Base-by-base conservation (phyloP, 2,888 invertebrate species). In the Suillia variegata region DNA sequence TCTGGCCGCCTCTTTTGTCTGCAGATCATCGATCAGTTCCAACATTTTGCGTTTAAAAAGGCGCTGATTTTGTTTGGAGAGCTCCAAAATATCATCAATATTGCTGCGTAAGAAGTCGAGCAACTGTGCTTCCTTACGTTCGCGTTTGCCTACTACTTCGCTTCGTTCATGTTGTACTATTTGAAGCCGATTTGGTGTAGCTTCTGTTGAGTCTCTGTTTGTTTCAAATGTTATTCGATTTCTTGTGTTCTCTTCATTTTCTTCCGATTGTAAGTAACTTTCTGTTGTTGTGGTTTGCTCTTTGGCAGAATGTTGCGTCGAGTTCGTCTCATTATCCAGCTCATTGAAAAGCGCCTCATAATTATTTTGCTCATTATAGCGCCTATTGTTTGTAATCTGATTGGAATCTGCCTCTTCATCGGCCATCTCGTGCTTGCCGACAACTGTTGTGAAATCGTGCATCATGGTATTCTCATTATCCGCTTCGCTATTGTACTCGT, bases 71-170 rank as follows among this genome's bases (percentile, higher is more conserved):
- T 56, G 42, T 15, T 56, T 48, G 13, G 65, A 56, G 33, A 68
- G 48, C 8, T 62, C 59, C 13, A 69, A 54, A 4, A 69, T 61
- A 57, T 69, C 69, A 18, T 62, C 55, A 20, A 64, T 49, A 34
- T 65, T 67, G 26, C 67, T 62, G 17, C 62, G 64, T 26, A 69
- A 69, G 56, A 69, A 69, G 38, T 64, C 58, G 33, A 69, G 33
- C 17, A 69, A 45, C 4, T 65, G 62, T 12, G 59, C 18, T 34
- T 65, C 66, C 13, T 63, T 63, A 10, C 61, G 59, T 10, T 55
- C 31, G 1, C n/a, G n/a, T n/a, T 57, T 47, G 31, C 31, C 6
- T 8, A 8, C 31, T 8, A 12, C 6, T 12, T 31, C 12, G 12
- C 12, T 31, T 31, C 12, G 6, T 31, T 31, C 31, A 31, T 8